These are phyloP conservation scores for Fulica atra DNA, from an alignment of 2,113 vertebrate species.

Conservation along the genomic window DNA sequence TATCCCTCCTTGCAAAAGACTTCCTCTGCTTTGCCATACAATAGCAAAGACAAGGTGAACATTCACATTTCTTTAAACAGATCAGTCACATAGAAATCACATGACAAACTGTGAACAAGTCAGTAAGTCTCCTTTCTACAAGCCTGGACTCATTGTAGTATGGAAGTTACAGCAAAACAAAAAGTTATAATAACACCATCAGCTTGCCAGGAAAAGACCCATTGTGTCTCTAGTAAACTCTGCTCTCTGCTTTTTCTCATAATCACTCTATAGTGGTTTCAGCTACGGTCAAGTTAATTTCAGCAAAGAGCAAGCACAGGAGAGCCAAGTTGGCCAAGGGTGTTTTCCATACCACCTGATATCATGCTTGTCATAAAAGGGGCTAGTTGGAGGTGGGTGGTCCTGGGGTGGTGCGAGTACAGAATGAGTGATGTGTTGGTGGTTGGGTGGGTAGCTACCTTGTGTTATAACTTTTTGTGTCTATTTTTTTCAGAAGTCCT, in stretches of 20 bases:
- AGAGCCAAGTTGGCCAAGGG: too few relatives aligned
- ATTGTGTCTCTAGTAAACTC: background rate
- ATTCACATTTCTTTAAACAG: background rate
- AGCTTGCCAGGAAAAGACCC: background rate
- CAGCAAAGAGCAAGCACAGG: too few relatives aligned
- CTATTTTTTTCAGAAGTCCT: too few relatives aligned
- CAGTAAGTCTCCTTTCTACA: background rate
- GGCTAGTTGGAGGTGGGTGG: too few relatives aligned
- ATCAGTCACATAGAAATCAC: background rate
- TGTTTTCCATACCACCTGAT: too few relatives aligned
- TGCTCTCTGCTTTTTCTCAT: background rate
- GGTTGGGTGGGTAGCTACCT: too few relatives aligned
- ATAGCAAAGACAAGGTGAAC: background rate
- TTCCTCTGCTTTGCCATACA: background rate
- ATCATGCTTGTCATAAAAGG: too few relatives aligned
- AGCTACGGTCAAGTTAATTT: too few relatives aligned
- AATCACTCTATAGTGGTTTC: background rate
- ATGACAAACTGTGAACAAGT: background rate
- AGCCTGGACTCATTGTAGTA: background rate
- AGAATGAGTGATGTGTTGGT: too few relatives aligned
- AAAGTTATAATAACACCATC: background rate
- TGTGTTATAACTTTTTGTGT: too few relatives aligned
- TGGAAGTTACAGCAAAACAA: background rate
- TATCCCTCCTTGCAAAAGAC: background rate
- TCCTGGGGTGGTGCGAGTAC: too few relatives aligned